Conservation (phyloP, 2,113 vertebrate species). For the Falco punctatus region DNA sequence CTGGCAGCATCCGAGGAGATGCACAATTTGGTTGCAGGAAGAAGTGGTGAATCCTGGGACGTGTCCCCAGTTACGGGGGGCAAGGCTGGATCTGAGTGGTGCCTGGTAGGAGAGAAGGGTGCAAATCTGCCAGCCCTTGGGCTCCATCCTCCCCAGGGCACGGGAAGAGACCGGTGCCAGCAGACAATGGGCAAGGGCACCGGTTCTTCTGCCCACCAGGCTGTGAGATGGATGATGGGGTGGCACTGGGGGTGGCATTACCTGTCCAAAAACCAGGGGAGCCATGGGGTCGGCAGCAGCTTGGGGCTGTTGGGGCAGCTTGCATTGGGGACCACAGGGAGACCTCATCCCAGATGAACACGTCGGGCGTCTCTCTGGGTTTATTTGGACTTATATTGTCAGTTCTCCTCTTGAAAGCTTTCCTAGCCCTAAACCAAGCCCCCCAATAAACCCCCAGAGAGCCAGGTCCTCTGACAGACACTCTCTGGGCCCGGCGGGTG, state of each 20-base stretch:
- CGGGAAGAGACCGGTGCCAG: accelerated
- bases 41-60: neutral
- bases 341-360: neutral
- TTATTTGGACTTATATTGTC: neutral
- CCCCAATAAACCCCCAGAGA: neutral
- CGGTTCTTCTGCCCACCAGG: neutral
- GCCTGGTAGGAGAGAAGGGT: neutral
- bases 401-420: neutral
- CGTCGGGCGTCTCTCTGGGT: neutral
- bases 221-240: neutral
- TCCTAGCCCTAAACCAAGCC: neutral
- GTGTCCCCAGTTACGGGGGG: neutral
- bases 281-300: neutral
- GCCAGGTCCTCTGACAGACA: constrained; percentile 20
- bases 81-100: accelerated
- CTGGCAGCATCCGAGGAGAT: accelerated
- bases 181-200: neutral
- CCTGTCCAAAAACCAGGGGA: neutral
- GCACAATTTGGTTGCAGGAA: accelerated
- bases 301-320: neutral
- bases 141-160: neutral
- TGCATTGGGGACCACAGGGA: neutral
- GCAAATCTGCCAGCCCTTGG: neutral
- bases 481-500: constrained; percentile 10
- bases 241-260: neutral